phyloP scores from a whole-genome alignment of 2,888 invertebrate genomes.

The Heliconius charithonia region DNA sequence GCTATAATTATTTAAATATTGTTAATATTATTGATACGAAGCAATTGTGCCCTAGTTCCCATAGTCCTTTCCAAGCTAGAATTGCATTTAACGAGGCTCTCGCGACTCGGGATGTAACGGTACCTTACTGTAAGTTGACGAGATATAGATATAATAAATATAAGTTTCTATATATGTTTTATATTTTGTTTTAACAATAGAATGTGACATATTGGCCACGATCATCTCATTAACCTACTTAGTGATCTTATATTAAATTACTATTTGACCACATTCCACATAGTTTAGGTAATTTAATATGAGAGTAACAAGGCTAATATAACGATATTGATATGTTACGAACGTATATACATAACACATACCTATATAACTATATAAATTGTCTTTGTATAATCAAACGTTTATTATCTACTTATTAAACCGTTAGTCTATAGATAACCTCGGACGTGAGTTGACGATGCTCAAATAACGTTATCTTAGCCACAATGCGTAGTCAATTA shows the following conservation, averaged over 20 bases:
- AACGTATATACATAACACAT: neutral
- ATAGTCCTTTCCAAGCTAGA: slow-evolving; percentile 44
- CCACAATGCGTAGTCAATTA: slow-evolving; percentile 57
- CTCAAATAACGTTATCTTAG: slow-evolving; percentile 53
- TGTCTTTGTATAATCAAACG: slow-evolving; percentile 13
- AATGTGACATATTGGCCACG: neutral
- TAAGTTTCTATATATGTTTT: neutral
- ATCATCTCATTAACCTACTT: neutral
- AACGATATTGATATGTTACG: neutral
- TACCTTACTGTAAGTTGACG: slow-evolving; percentile 25
- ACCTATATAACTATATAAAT: neutral
- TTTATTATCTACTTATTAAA: slow-evolving; percentile 38
- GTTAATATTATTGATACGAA: slow-evolving; percentile 16
- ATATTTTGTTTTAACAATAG: neutral
- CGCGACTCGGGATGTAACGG: slow-evolving; percentile 37
- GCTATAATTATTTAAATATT: slow-evolving; percentile 13
- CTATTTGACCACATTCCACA: slow-evolving; percentile 3
- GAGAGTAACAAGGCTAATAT: too few species aligned
- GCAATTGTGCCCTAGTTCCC: slow-evolving; percentile 40
- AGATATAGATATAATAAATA: slow-evolving; percentile 23
- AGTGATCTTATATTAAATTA: neutral
- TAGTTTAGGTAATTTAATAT: neutral
- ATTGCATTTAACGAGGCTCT: slow-evolving; percentile 36
- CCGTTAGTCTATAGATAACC: slow-evolving; percentile 60
- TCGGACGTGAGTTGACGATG: slow-evolving; percentile 49